Base-by-base conservation (phyloP, 1,140 invertebrate species). In the Lordiphosa mommai region DNA sequence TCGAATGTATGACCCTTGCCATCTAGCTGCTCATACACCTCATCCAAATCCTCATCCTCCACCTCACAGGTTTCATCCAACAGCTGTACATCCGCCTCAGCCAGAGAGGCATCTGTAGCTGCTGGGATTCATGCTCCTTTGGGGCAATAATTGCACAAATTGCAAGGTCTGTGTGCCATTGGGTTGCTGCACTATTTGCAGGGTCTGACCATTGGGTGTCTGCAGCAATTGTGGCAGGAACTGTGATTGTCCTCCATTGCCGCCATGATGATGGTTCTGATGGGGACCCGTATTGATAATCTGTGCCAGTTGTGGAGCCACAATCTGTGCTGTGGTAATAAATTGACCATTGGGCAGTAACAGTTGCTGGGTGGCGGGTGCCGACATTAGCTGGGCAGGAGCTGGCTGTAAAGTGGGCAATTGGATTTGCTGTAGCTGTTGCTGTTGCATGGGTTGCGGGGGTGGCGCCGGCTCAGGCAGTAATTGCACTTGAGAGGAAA, bases 301-400 rank as follows among this genome's bases (percentile, higher is more conserved):
- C 44, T 87, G 82, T 4, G 70, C 73, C 38, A 80, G 44, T 50
- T 67, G 80, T 3, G 84, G 85, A 10, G 77, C 43, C 20, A 88
- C 69, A 29, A 88, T 72, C 48, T 89, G 85, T 2, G 85, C 71
- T 8, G 88, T 86, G n/a, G 87, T 88, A 9, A 88, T 84, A n/a
- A 89, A 68, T 50, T 89, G 87, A 6, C 88, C 86, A 63, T 89
- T 89, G 9, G 88, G 86, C 36, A 89, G 56, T 8, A 89, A 67
- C 8, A 89, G 73, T 60, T 88, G 88, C 52, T 86, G 85, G 8
- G 59, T 29, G n/a, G 55, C 46, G 27, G 64, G 55, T 4, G 66
- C 61, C 13, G 85, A 71, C 48, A 74, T 9, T 4, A 71, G 46
- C 44, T 66, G 73, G 16, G 67, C 20, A 30, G 85, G 85, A 5